These are phyloP conservation scores for Lasioglossum albipes DNA, from an alignment of 1,140 invertebrate species.

Conservation along the genomic window DNA sequence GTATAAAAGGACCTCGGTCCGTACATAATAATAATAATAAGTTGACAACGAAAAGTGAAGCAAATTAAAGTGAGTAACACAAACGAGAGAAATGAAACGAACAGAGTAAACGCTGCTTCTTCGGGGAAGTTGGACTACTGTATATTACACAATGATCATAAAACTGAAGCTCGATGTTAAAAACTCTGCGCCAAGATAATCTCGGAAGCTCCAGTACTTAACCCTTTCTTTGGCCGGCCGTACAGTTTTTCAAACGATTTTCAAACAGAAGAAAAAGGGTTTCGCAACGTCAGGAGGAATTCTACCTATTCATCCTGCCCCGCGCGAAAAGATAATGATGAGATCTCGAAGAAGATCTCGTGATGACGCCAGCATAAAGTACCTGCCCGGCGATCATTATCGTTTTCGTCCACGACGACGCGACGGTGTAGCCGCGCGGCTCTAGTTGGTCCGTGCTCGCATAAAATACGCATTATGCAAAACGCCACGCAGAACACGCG, in stretches of 20 bases:
- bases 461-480: slow-evolving; percentile 36
- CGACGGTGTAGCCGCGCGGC: not conserved
- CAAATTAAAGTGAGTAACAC: too few species aligned
- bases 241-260: not conserved
- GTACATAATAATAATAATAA: too few species aligned
- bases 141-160: too few species aligned
- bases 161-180: too few species aligned
- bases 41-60: too few species aligned
- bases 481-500: not conserved
- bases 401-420: not conserved
- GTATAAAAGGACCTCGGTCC: too few species aligned
- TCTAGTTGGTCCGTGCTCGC: not conserved
- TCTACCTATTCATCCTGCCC: not conserved
- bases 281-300: not conserved
- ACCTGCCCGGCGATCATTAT: not conserved
- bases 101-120: too few species aligned
- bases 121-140: too few species aligned
- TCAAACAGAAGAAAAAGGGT: not conserved
- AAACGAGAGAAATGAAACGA: too few species aligned
- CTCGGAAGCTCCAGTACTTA: not conserved
- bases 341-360: slow-evolving; percentile 5
- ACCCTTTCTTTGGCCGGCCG: not conserved
- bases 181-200: not conserved
- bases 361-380: not conserved
- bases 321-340: not conserved